Evolutionary conservation across 1,140 invertebrate species (phyloP), one percentile per base, ranked within the genome.

Genomic region (Amyelois transitella): DNA sequence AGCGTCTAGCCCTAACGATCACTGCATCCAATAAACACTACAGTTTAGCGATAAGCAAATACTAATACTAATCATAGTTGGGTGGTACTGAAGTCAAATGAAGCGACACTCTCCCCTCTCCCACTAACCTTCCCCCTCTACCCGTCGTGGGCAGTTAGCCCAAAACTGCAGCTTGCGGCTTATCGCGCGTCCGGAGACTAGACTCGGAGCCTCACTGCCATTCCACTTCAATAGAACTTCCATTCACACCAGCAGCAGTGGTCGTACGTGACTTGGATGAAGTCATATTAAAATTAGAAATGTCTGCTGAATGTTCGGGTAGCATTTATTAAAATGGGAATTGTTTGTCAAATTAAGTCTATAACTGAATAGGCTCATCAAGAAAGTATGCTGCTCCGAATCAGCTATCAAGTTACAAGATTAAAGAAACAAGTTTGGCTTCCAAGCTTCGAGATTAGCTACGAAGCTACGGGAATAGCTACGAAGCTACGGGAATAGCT

Each of bases 111-210:
- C 51, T 56, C 63, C 57, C 56, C 20, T 18, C 51, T 21, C 22
- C 53, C 32, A 19, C n/a, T n/a, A n/a, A n/a, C n/a, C n/a, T n/a
- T n/a, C n/a, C n/a, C n/a, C n/a, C n/a, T n/a, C n/a, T n/a, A n/a
- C n/a, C n/a, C n/a, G n/a, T n/a, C n/a, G 48, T 38, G 14, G 61
- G 63, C 58, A 64, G 63, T 66, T 66, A 66, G 55, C 54, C 62
- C 51, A 45, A 58, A 43, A n/a, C 45, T 58, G 51, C 60, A 69
- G 66, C 67, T 68, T 66, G 70, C 60, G 67, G 70, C 70, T 73
- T 73, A 73, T 70, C 70, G 60, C 60, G 51, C 64, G 58, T 65
- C 62, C 62, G 70, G 67, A 53, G 18, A n/a, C 20, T 48, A 8
- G 45, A 2, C 45, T 48, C 45, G 44, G 44, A 32, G n/a, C n/a